Conservation (phyloP, 2,797 vertebrate genomes). For the Valencia hispanica region DNA sequence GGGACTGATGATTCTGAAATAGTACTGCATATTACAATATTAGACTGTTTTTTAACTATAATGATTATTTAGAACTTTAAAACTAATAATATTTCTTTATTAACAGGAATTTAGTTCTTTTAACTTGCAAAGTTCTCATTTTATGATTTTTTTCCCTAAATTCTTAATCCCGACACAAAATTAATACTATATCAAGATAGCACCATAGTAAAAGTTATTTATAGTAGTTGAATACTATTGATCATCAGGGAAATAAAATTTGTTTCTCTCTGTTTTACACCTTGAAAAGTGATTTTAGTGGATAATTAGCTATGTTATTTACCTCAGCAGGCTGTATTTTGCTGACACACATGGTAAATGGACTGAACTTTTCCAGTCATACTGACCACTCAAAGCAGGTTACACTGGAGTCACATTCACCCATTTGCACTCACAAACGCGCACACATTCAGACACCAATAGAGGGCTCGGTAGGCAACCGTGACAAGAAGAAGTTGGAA, state of each 20-base stretch:
- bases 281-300: neutral
- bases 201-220: neutral
- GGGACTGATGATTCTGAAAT: neutral
- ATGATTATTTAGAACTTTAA: neutral
- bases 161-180: neutral
- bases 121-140: neutral
- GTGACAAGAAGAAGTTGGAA: too few species aligned
- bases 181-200: neutral
- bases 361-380: too few species aligned
- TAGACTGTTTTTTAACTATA: neutral
- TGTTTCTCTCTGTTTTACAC: neutral
- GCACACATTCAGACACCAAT: too few species aligned
- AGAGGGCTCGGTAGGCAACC: too few species aligned
- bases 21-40: neutral
- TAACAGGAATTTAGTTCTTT: neutral
- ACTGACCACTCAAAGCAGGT: too few species aligned
- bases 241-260: neutral
- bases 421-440: too few species aligned
- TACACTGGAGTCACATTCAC: too few species aligned
- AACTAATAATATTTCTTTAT: neutral
- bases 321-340: neutral
- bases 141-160: neutral
- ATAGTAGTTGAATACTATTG: neutral
- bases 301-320: neutral
- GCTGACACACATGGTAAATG: neutral